Base-by-base conservation (phyloP, 92 coral and sea anemone species). In the Metridium senile region DNA sequence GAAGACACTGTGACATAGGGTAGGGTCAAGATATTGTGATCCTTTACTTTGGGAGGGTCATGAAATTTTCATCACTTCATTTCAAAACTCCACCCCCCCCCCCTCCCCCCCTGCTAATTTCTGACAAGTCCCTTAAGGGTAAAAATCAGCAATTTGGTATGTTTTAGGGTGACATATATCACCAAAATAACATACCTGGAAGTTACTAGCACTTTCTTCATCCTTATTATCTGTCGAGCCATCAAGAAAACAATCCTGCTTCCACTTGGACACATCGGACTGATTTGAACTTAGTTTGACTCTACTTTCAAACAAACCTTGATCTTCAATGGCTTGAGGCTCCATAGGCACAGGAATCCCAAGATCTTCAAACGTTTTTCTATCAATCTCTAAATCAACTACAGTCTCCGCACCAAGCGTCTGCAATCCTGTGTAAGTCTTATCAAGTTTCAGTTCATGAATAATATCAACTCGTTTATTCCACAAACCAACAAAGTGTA, bases 371-470 rank as follows among this genome's bases (percentile, higher is more conserved):
- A 96, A 92, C 22, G 97, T 92, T 79, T 85, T 93, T 54, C 90
- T 88, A 57, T 96, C 99, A 32, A 96, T 84, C 74, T 92, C 97
- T 51, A 96, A 76, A 58, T 96, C 99, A n/a, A 92, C 97, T 18
- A 92, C 88, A 27, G 99, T 96, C 81, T 96, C 99, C 9, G 99
- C 94, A 27, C 99, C 99, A 32, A 96, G 80, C 0, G 99, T 96
- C 82, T 96, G 99, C 52, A 96, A 89, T n/a, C 99, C 99, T 18
- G 99, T 96, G 71, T 92, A 96, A 6, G 97, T 92, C 58, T 88
- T 89, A 67, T 96, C 99, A 57, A 96, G 86, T 72, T 92, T 92
- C 30, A 96, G 74, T 69, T 96, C 97, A 70, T 96, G 99, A 61
- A 96, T 87, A 45, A 96, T 85, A 57, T 96, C 99, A 0, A 89